Conservation (phyloP, 2,888 invertebrate genomes). For the Protophormia terraenovae region DNA sequence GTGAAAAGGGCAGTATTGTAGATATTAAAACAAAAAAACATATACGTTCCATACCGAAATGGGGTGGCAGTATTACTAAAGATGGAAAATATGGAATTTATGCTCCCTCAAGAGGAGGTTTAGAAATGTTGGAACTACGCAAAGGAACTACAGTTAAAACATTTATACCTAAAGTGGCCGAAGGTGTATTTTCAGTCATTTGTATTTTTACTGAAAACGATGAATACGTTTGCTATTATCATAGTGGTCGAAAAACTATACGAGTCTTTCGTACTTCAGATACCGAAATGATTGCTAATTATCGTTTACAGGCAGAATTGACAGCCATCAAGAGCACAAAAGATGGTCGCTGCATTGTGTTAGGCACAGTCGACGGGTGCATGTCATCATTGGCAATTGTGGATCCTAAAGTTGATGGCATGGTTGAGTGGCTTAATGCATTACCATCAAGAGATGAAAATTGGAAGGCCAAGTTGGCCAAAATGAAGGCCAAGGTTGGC, state of each 20-base stretch:
- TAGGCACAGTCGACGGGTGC: constrained; percentile 97
- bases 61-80: constrained; percentile 94
- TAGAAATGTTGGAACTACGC: constrained; percentile 95
- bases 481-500: constrained; percentile 84
- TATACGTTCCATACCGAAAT: constrained; percentile 92
- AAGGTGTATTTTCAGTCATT: constrained; percentile 98
- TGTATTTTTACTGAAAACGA: constrained; percentile 96
- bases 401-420: constrained; percentile 86
- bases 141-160: constrained; percentile 93
- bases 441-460: constrained; percentile 87
- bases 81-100: constrained; percentile 95
- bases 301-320: constrained; percentile 93
- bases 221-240: constrained; percentile 97
- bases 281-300: constrained; percentile 95
- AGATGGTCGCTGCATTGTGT: constrained; percentile 90
- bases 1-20: constrained; percentile 94
- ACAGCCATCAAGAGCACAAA: constrained; percentile 90
- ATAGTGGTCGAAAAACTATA: constrained; percentile 96
- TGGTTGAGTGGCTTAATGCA: constrained; percentile 84
- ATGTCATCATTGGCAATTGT: constrained; percentile 93
- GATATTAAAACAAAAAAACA: constrained; percentile 94
- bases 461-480: constrained; percentile 87
- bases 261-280: constrained; percentile 95
- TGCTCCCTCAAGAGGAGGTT: constrained; percentile 94
- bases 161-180: constrained; percentile 96